Conservation (phyloP, 2,113 vertebrate species). For the Mus musculus region GRCm39 chrX:157826001-157826500, state of each 20-base stretch:
- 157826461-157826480: slow-evolving; percentile 48
- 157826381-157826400: slow-evolving; percentile 19
- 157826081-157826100: slow-evolving; percentile 19
- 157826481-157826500: slow-evolving; percentile 7
- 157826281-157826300: slow-evolving; percentile 52
- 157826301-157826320: slow-evolving; percentile 38
- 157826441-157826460: slow-evolving; percentile 35
- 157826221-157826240: slow-evolving; percentile 59
- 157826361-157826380: background rate
- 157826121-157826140: slow-evolving; percentile 75
- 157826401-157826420: slow-evolving; percentile 35
- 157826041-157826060: slow-evolving; percentile 55
- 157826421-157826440: slow-evolving; percentile 41
- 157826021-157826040: slow-evolving; percentile 45
- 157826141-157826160: slow-evolving; percentile 43
- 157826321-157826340: slow-evolving; percentile 35
- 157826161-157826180: slow-evolving; percentile 71
- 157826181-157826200: slow-evolving; percentile 69
- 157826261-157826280: slow-evolving; percentile 39
- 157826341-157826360: slow-evolving; percentile 46
- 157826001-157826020: slow-evolving; percentile 38
- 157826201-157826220: slow-evolving; percentile 52
- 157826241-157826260: slow-evolving; percentile 53
- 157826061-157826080: slow-evolving; percentile 62
- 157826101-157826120: slow-evolving; percentile 75